Conservation (phyloP, 2,888 invertebrate genomes). For the Nomada hirtipes region DNA sequence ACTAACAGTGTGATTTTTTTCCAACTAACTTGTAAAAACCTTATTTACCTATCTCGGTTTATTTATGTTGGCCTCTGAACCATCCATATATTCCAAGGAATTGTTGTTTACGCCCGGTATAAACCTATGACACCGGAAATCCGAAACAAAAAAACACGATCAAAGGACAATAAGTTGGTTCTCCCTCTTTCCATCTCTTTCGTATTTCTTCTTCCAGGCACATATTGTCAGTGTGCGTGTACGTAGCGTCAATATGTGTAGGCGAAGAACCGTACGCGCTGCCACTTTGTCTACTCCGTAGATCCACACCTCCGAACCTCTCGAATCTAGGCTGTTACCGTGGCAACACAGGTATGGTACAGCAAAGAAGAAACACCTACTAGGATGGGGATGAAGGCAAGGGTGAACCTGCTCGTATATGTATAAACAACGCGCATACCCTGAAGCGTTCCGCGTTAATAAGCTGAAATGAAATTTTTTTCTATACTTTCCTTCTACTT, state of each 20-base stretch:
- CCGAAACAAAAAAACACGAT: conserved; percentile 66
- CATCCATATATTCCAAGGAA: neutral
- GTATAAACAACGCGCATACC: neutral
- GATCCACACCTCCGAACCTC: conserved; percentile 44
- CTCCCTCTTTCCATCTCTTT: conserved; percentile 32
- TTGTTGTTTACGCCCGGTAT: conserved; percentile 33
- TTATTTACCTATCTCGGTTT: no score
- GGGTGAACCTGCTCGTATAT: neutral
- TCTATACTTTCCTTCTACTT: neutral
- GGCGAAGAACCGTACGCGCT: conserved; percentile 4
- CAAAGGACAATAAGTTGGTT: conserved; percentile 41
- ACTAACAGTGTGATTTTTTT: no score
- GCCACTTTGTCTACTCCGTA: conserved; percentile 39
- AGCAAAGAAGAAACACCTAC: conserved; percentile 13
- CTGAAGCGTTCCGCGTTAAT: neutral
- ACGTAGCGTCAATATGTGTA: neutral
- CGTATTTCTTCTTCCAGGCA: conserved; percentile 7
- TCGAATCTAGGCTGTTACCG: conserved; percentile 80
- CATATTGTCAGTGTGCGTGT: conserved; percentile 13
- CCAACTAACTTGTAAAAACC: no score
- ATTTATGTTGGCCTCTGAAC: no score
- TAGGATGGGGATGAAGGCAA: neutral
- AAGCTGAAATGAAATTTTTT: neutral
- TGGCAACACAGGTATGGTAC: conserved; percentile 72
- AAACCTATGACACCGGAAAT: conserved; percentile 54